Conservation (phyloP, 2,113 vertebrate species). For the Sarotherodon lohbergeri region DNA sequence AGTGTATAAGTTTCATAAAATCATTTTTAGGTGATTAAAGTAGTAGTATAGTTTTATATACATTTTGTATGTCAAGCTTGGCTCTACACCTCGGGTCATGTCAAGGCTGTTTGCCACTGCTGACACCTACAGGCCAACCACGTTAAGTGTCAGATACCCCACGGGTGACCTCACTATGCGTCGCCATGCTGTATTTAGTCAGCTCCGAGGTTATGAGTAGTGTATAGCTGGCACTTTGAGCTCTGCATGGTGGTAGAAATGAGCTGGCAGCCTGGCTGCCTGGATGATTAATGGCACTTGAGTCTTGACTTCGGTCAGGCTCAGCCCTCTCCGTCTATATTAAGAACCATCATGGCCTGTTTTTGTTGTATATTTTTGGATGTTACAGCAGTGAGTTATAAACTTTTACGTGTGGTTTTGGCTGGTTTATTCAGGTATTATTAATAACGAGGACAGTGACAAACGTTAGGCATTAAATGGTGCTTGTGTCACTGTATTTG, state of each 20-base stretch:
- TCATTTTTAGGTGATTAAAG: background rate
- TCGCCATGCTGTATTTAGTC: background rate
- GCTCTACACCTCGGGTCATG: background rate
- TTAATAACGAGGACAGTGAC: background rate
- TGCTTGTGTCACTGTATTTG: background rate
- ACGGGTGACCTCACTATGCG: background rate
- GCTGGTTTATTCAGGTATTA: background rate
- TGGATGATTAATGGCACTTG: background rate
- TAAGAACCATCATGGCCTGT: background rate
- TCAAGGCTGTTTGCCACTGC: slow-evolving; percentile 35
- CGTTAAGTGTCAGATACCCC: slow-evolving; percentile 13
- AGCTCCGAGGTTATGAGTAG: background rate
- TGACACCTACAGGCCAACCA: slow-evolving; percentile 53
- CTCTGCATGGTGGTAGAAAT: background rate
- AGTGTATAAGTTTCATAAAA: background rate
- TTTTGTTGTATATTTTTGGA: background rate
- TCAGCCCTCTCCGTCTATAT: background rate
- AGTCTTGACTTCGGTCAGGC: background rate
- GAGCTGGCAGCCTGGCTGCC: background rate
- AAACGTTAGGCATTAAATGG: background rate
- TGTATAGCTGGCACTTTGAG: background rate
- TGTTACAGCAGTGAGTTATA: background rate
- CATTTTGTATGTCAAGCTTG: background rate
- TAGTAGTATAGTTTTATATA: background rate
- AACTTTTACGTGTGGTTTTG: background rate